Conservation (phyloP, 2,888 invertebrate genomes). For the Volucella zonaria region DNA sequence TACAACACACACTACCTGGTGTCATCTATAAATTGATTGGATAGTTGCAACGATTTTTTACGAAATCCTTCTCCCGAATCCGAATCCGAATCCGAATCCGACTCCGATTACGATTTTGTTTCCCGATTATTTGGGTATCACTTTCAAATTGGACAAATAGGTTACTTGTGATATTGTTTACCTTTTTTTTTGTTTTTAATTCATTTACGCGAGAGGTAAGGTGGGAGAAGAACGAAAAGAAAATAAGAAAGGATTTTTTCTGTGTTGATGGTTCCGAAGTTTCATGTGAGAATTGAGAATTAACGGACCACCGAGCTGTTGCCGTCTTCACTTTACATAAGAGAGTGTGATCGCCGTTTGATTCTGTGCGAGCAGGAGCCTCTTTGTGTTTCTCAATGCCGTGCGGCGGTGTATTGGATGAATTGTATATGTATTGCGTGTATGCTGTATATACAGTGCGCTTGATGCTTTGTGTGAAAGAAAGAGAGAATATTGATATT, state of each 20-base stretch:
- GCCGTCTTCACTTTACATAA: constrained; percentile 81
- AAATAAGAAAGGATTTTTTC: constrained; percentile 58
- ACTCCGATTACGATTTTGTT: not conserved
- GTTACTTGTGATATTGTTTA: constrained; percentile 47
- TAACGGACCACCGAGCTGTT: constrained; percentile 77
- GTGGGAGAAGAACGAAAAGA: constrained; percentile 19
- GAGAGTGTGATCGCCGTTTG: constrained; percentile 82
- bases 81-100: too few species aligned
- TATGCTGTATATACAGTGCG: constrained; percentile 38
- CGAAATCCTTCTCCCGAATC: not conserved
- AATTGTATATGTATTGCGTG: constrained; percentile 19
- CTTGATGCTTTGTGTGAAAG: constrained; percentile 6
- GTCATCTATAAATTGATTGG: constrained; percentile 23
- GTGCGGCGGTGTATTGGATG: not conserved
- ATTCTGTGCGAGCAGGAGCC: constrained; percentile 73
- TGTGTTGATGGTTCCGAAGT: constrained; percentile 65
- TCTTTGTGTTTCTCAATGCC: constrained; percentile 57
- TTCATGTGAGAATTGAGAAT: constrained; percentile 73
- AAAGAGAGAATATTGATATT: constrained; percentile 18
- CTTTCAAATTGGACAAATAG: constrained; percentile 3
- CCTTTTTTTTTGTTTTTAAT: constrained; percentile 65
- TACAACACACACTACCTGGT: constrained; percentile 25
- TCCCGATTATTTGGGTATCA: constrained; percentile 7
- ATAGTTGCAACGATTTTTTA: constrained; percentile 1
- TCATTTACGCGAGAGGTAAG: constrained; percentile 55